Percentiles rank a stretch among this genome's conserved stretches.
These are phyloP conservation scores for Siniperca obscura DNA, from an alignment of 2,797 vertebrate genomes.

Conservation along the genomic window DNA sequence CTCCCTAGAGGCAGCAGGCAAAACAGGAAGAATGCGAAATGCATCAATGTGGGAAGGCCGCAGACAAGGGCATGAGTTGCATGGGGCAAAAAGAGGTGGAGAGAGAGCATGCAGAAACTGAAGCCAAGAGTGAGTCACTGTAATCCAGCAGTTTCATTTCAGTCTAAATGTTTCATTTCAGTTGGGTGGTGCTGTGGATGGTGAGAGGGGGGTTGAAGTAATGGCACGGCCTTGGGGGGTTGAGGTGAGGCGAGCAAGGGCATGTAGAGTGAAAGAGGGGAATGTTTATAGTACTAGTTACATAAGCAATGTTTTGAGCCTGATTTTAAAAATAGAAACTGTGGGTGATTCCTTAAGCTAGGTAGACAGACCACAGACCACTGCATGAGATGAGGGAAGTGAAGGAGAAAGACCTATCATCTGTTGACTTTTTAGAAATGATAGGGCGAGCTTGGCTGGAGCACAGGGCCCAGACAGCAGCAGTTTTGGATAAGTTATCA, in stretches of 20 bases:
- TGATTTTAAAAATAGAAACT: conserved; percentile 33
- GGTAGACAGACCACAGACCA: conserved; percentile 19
- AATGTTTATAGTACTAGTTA: conserved; percentile 13
- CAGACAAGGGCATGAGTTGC: conserved; percentile 47
- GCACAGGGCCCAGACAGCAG: conserved; percentile 40
- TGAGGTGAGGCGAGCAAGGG: conserved; percentile 23
- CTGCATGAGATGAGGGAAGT: conserved; percentile 14
- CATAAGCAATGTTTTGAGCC: conserved; percentile 26
- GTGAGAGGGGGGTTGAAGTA: not conserved
- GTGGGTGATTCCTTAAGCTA: conserved; percentile 35
- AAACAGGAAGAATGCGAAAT: conserved; percentile 60
- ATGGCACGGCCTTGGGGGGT: not conserved
- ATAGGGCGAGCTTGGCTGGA: conserved; percentile 34
- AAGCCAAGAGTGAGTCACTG: conserved; percentile 29
- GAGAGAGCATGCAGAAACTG: conserved; percentile 18
- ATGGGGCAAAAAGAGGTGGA: conserved; percentile 9
- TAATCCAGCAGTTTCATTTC: conserved; percentile 44
- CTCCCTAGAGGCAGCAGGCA: conserved; percentile 42
- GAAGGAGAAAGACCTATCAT: conserved; percentile 62
- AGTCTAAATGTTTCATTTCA: conserved; percentile 47
- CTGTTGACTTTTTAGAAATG: conserved; percentile 61
- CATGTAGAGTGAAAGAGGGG: not conserved
- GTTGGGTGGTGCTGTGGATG: conserved; percentile 2
- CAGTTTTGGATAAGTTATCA: conserved; percentile 36
- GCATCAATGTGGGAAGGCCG: conserved; percentile 44